Percentiles rank a stretch among this genome's conserved stretches.
Evolutionary conservation across 2,113 vertebrate species (phyloP).

Genomic region (Sclerurus mexicanus): DNA sequence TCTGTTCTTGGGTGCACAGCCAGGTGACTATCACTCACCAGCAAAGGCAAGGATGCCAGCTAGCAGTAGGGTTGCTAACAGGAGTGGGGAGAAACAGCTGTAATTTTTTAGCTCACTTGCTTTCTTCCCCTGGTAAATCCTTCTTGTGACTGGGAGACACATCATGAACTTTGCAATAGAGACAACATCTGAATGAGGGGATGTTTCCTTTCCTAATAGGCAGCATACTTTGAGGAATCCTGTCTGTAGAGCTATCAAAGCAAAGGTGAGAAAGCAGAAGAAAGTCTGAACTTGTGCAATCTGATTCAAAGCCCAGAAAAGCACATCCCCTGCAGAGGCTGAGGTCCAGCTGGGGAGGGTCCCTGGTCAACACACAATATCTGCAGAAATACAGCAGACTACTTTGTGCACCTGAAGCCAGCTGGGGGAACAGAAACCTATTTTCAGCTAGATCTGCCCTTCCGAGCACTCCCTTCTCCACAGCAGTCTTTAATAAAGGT

Average conservation of each 20-base stretch:
- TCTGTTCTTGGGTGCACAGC: not conserved
- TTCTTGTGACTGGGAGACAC: not conserved
- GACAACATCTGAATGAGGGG: not conserved
- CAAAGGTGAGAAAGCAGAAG: not conserved
- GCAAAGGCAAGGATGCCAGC: not conserved
- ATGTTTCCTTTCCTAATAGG: not conserved
- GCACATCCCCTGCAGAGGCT: not conserved
- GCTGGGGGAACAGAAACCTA: not conserved
- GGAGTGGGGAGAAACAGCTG: not conserved
- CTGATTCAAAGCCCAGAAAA: not conserved
- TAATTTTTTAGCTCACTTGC: not conserved
- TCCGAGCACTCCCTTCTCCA: not conserved
- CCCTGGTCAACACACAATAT: rapidly evolving
- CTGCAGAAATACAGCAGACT: not conserved
- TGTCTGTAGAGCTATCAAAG: not conserved
- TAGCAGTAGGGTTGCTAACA: not conserved
- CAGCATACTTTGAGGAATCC: not conserved
- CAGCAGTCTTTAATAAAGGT: not conserved
- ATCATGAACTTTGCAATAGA: not conserved
- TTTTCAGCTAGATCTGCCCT: not conserved
- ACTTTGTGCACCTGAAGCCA: not conserved
- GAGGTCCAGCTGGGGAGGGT: not conserved
- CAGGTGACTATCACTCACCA: not conserved
- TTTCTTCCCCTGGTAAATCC: not conserved
- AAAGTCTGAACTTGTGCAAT: not conserved